Conservation (phyloP, 2,888 invertebrate species). For the Caenorhabditis sp. region DNA sequence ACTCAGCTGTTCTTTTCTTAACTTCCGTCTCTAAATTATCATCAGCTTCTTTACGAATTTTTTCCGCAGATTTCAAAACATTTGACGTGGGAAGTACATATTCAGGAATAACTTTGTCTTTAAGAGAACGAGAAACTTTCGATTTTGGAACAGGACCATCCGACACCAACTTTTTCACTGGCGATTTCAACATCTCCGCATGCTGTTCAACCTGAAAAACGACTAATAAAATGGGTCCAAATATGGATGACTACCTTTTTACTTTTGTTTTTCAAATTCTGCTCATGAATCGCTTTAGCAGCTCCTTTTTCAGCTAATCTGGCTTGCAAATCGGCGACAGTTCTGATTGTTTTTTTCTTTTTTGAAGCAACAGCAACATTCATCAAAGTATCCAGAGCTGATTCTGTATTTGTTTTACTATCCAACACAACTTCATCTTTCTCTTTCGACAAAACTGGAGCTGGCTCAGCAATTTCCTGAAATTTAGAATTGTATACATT, state of each 20-base stretch:
- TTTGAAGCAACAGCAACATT: neutral
- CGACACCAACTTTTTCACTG: constrained; percentile 17
- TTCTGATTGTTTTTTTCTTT: constrained; percentile 15
- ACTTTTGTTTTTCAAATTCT: constrained; percentile 36
- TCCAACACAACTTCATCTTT: constrained; percentile 14
- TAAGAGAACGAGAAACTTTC: constrained; percentile 13
- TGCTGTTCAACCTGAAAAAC: constrained; percentile 23
- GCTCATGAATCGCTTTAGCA: constrained; percentile 21
- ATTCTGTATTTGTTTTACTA: neutral
- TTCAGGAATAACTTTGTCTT: constrained; percentile 9
- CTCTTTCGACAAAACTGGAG: neutral
- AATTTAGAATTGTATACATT: too few relatives aligned
- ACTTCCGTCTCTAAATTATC: constrained; percentile 26
- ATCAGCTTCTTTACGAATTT: constrained; percentile 22
- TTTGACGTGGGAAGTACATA: constrained; percentile 29
- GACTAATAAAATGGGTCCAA: neutral
- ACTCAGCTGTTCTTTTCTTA: constrained; percentile 16
- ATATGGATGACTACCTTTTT: neutral
- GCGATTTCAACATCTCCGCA: constrained; percentile 33
- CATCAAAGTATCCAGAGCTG: constrained; percentile 17
- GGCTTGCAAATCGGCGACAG: constrained; percentile 38
- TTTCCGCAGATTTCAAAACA: constrained; percentile 27
- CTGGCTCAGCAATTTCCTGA: neutral
- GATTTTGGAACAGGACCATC: neutral
- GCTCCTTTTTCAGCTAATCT: constrained; percentile 32